These are phyloP conservation scores for Athalia circularis DNA, from an alignment of 2,888 invertebrate species.

Conservation along the genomic window DNA sequence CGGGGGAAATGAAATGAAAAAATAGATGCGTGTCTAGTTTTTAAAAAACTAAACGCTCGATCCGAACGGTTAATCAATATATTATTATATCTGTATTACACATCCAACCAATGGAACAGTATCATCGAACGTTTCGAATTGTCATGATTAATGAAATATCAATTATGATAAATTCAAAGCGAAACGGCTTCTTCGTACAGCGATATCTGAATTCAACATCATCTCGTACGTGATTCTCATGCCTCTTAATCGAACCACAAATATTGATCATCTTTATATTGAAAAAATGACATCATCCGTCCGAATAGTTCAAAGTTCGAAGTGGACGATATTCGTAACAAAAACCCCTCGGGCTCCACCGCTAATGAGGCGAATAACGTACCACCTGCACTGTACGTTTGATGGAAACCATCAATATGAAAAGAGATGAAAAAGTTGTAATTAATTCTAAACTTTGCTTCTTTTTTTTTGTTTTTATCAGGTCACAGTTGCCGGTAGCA, in stretches of 20 bases:
- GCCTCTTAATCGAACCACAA: conserved; percentile 6
- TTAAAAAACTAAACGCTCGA: neutral
- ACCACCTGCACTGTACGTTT: no score
- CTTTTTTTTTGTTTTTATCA: conserved; percentile 50
- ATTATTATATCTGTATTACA: neutral
- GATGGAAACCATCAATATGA: no score
- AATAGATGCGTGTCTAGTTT: neutral
- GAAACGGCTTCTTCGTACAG: neutral
- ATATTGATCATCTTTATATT: conserved; percentile 8
- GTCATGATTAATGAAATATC: conserved; percentile 34
- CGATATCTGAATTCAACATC: neutral
- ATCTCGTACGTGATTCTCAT: conserved; percentile 4
- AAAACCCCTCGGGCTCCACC: neutral
- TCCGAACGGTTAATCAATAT: conserved; percentile 18
- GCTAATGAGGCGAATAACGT: neutral
- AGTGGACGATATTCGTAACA: neutral
- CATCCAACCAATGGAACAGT: neutral
- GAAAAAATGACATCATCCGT: neutral
- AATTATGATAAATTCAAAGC: conserved; percentile 18
- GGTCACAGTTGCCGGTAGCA: conserved; percentile 64
- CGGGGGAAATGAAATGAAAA: no score
- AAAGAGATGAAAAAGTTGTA: neutral
- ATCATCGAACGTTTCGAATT: conserved; percentile 20
- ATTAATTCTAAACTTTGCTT: neutral
- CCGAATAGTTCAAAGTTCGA: conserved; percentile 23